Evolutionary conservation across 1,140 invertebrate species (phyloP), one percentile per base, ranked within the genome.

Genomic region (Centruroides vittatus): DNA sequence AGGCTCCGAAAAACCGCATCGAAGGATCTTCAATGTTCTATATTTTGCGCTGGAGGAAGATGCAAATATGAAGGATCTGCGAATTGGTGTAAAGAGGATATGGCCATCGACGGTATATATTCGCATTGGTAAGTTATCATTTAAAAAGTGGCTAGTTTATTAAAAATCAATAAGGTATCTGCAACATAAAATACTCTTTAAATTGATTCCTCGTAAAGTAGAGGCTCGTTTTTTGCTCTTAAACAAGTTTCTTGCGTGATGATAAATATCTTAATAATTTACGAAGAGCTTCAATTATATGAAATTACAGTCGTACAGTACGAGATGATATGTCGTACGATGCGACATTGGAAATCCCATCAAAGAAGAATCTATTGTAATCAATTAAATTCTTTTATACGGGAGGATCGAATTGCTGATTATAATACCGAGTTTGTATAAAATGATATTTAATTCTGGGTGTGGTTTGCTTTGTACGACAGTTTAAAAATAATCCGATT

Each of bases 31-130:
- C 83, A 86, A 65, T 89, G 86, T 67, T 82, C 83, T 7, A 78
- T 89, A 63, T 88, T 89, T 74, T 89, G 89, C 72, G 86, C 86
- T 0, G 88, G 89, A 0, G 78, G 80, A 52, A 79, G 81, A 64
- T 93, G 88, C 74, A 84, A 86, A 70, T 91, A 89, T 74, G 87
- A 89, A 71, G 80, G 78, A 61, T 76, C 81, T 2, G 80, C 81
- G 59, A 72, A 76, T 50, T 86, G 85, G 82, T 77, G 74, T 7
- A 72, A 77, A 0, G 78, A 83, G n/a, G 79, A 84, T 66, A 81
- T 83, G 75, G 86, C 85, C 1, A 81, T 92, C 63, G 78, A 83
- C 62, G 86, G 85, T 57, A 74, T 91, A 7, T 91, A 84, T 72
- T 90, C 88, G 12, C 83, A 88, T 68, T 91, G 88, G 88, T 90